phyloP scores from a whole-genome alignment of 1,140 invertebrate species.

The Ephestia elutella region DNA sequence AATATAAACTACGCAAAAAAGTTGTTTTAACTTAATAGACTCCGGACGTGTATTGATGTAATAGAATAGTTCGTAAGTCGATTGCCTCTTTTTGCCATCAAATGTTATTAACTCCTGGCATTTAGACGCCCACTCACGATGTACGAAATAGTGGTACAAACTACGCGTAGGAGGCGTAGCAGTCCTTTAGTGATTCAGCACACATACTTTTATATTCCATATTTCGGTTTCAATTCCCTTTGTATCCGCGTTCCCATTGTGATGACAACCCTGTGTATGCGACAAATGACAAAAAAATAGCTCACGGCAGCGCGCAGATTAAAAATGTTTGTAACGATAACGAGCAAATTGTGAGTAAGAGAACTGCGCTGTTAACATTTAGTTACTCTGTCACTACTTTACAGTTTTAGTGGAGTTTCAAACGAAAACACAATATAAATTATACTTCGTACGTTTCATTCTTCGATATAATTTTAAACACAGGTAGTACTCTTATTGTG shows the following conservation, averaged over 20 bases:
- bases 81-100: neutral
- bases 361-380: slow-evolving; percentile 7
- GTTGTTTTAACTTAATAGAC: neutral
- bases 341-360: slow-evolving; percentile 12
- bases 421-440: neutral
- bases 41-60: neutral
- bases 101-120: slow-evolving; percentile 1
- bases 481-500: too few species aligned
- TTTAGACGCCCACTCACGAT: neutral
- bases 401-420: neutral
- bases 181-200: neutral
- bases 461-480: too few species aligned
- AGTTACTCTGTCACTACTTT: neutral
- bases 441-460: neutral
- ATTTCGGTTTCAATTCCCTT: slow-evolving; percentile 6
- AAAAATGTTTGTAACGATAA: slow-evolving; percentile 19
- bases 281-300: slow-evolving; percentile 14
- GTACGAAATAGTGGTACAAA: neutral
- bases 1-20: neutral
- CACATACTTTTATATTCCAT: neutral
- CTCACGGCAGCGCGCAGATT: slow-evolving; percentile 9
- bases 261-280: slow-evolving; percentile 1
- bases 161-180: neutral
- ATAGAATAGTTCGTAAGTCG: neutral
- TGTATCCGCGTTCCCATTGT: neutral